Base-by-base conservation (phyloP, 2,113 vertebrate species). In the Oncorhynchus keta region DNA sequence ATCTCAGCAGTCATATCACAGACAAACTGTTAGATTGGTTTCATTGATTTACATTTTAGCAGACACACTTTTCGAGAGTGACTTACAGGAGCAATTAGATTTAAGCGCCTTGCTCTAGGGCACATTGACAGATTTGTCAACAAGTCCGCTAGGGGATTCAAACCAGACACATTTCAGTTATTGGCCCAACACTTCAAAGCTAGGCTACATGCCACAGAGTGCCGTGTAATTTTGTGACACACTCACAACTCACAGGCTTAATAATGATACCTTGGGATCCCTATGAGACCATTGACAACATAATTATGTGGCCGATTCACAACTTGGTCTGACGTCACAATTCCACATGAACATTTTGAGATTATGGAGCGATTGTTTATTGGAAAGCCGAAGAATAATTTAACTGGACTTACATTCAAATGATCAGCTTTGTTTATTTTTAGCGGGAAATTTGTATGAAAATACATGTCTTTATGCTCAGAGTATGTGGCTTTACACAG, bases 41-140 rank as follows among this genome's bases (percentile, higher is more conserved):
- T 80, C 75, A 86, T 87, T 84, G 87, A 88, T 84, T 84, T 75
- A 45, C 8, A 45, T 45, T 45, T 45, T 45, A 9, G 39, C 39
- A 45, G 39, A 45, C 39, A 2, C 39, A 6, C 7, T 45, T 45
- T 9, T 45, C 8, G 0, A 45, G 39, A 45, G 39, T 45, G 39
- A 45, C 39, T 45, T 45, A 45, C 39, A 45, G 8, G 39, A 45
- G 8, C 1, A 45, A 45, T 8, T 45, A 11, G 7, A 9, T 8
- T 9, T 45, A 45, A 9, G 39, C 2, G 8, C 8, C 39, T 45
- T 45, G 39, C 8, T 45, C 39, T 45, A 45, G 9, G 39, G 39
- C 8, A 45, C 39, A 45, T 45, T 2, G 8, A 45, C 39, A 45
- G 39, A 45, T 45, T 45, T 45, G 39, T 45, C 8, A 45, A 7